phyloP scores from a whole-genome alignment of 1,140 invertebrate genomes.

The Helicorthomorpha holstii region DNA sequence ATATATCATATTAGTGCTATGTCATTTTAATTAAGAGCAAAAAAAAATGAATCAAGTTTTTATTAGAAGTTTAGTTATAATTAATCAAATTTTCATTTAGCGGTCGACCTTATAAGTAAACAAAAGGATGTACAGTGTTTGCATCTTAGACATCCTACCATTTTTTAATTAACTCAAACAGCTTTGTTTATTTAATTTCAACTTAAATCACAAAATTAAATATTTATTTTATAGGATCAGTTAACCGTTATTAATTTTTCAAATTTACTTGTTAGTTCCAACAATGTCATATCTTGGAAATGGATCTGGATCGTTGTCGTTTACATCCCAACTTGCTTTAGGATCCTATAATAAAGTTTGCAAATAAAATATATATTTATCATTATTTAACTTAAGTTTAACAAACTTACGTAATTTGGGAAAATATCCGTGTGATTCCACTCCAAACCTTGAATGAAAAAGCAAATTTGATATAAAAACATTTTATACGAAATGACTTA shows the following conservation, averaged over 20 bases:
- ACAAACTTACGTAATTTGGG: slow-evolving; percentile 54
- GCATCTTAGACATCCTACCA: too few species aligned
- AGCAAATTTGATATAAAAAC: neutral
- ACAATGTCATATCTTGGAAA: slow-evolving; percentile 44
- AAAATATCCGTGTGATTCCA: slow-evolving; percentile 58
- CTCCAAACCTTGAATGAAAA: slow-evolving; percentile 33
- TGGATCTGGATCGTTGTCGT: slow-evolving; percentile 55
- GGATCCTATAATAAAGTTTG: slow-evolving; percentile 40
- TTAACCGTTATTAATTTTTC: neutral
- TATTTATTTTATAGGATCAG: neutral
- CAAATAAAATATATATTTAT: neutral
- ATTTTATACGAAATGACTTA: neutral
- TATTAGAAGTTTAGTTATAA: too few species aligned
- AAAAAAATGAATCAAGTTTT: too few species aligned
- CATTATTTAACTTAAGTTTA: slow-evolving; percentile 1
- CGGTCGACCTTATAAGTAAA: too few species aligned
- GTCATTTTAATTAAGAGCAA: too few species aligned
- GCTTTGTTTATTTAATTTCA: too few species aligned
- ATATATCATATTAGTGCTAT: too few species aligned
- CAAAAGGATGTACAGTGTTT: too few species aligned
- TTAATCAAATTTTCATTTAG: too few species aligned
- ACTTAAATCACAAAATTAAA: neutral
- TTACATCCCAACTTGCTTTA: slow-evolving; percentile 68
- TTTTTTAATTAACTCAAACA: too few species aligned
- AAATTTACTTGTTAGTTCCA: slow-evolving; percentile 33